Base-by-base conservation (phyloP, 2,888 invertebrate species). In the Trichopria drosophilae region DNA sequence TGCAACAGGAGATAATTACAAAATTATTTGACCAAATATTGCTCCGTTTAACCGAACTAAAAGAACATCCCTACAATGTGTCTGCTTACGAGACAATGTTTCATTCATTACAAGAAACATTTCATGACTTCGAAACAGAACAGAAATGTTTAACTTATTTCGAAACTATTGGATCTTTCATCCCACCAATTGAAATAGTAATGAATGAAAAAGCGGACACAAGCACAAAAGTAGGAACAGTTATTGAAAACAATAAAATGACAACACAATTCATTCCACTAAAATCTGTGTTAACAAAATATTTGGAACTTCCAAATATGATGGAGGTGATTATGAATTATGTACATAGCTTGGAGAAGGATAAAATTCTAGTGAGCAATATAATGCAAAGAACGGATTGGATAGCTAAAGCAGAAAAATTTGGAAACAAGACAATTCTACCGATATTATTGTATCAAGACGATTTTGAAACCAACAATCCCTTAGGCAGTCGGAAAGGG, bases 391-490 rank as follows among this genome's bases (percentile, higher is more conserved):
- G 52, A 10, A 22, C 37, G 13, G 45, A 48, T 1, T 55, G 52
- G 55, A 16, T 47, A 28, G 29, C 47, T 19, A 54, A 44, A 46
- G 20, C 40, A 9, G 13, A 12, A 15, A 19, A 20, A 6, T 50
- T 34, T 31, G 10, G 16, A 7, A 18, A 32, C 20, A 51, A 59
- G 46, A 49, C 48, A 6, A 48, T 58, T 20, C 39, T 63, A n/a
- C 60, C 62, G 10, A 9, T 58, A 15, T 52, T 58, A 28, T 19
- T 61, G 6, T 61, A 55, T 37, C 59, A 35, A 31, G 58, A 63
- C 37, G 60, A 63, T 45, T 61, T 53, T 20, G 61, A 64, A 34
- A 58, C 28, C 1, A 60, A 59, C 26, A 62, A 62, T 45, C 59
- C 61, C 7, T 26, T 61, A 3, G 60, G 59, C 2, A 47, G 45